Evolutionary conservation across 2,888 invertebrate genomes (phyloP).

Genomic region (Mimas tiliae): DNA sequence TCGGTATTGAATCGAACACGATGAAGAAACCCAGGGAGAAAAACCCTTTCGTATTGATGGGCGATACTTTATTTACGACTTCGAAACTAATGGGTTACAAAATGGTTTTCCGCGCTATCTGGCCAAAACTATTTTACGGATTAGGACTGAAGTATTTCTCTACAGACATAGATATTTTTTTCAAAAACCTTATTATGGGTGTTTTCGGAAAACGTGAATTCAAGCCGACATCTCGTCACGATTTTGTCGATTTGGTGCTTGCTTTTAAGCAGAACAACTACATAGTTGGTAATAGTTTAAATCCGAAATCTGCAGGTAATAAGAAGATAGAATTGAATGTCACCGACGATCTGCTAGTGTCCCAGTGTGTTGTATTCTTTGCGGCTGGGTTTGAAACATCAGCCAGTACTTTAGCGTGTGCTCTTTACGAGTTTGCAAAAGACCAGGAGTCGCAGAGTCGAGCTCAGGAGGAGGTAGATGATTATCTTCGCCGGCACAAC

Average conservation of each 20-base stretch:
- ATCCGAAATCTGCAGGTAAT: conserved; percentile 38
- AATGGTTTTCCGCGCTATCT: conserved; percentile 40
- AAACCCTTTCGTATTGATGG: conserved; percentile 49
- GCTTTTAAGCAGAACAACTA: conserved; percentile 47
- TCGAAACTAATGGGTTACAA: conserved; percentile 39
- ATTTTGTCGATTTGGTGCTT: conserved; percentile 59
- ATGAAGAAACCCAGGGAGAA: conserved; percentile 40
- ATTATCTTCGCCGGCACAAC: conserved; percentile 43
- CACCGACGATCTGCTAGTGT: conserved; percentile 67
- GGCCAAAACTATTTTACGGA: conserved; percentile 52
- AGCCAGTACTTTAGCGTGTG: conserved; percentile 47
- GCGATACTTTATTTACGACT: conserved; percentile 39
- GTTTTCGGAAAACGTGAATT: conserved; percentile 49
- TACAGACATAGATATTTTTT: conserved; percentile 43
- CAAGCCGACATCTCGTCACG: conserved; percentile 47
- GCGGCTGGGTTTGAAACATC: conserved; percentile 62
- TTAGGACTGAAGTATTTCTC: conserved; percentile 45
- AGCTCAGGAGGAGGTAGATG: conserved; percentile 53
- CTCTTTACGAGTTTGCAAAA: conserved; percentile 58
- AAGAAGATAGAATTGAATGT: conserved; percentile 48
- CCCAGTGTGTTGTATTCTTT: conserved; percentile 80
- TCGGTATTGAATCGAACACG: conserved; percentile 50
- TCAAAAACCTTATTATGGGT: conserved; percentile 43
- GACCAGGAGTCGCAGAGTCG: conserved; percentile 45
- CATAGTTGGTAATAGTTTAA: conserved; percentile 52